A percentile compares a stretch with the other conserved stretches of the same genome.
Evolutionary conservation across 92 coral and sea anemone genomes (phyloP).

Genomic region (Palythoa caribaeorum): DNA sequence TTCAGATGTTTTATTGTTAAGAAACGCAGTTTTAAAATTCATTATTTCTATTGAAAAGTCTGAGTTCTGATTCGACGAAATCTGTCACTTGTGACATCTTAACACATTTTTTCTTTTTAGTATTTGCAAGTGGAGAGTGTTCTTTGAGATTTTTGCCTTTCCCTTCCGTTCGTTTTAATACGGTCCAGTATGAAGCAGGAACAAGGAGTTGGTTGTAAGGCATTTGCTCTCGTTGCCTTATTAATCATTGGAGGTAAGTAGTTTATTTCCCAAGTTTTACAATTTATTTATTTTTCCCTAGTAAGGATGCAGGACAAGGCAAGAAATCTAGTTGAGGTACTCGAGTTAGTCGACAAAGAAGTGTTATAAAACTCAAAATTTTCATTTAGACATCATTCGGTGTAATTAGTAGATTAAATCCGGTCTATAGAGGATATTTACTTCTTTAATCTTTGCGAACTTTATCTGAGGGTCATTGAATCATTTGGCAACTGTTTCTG

Average conservation of each 20-base stretch:
- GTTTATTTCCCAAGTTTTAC: background rate
- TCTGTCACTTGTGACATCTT: conserved; percentile 33
- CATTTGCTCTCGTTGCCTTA: background rate
- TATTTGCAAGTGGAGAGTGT: background rate
- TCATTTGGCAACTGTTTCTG: background rate
- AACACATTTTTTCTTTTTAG: background rate
- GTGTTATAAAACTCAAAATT: background rate
- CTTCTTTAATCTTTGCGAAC: background rate
- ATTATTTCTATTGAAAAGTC: conserved; percentile 39
- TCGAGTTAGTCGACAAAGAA: background rate
- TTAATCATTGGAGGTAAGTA: background rate
- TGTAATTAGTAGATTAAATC: background rate
- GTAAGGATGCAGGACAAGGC: background rate
- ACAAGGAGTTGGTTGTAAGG: background rate
- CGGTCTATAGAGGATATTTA: background rate
- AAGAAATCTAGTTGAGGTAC: background rate
- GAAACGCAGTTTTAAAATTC: background rate
- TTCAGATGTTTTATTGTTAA: conserved; percentile 45
- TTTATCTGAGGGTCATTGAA: background rate
- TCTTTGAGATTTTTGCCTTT: background rate
- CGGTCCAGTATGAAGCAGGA: background rate
- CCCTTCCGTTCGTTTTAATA: background rate
- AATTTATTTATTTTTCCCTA: background rate
- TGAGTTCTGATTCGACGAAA: conserved; percentile 31
- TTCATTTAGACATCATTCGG: background rate